phyloP scores from a whole-genome alignment of 2,113 vertebrate species.

The Tylochromis polylepis region DNA sequence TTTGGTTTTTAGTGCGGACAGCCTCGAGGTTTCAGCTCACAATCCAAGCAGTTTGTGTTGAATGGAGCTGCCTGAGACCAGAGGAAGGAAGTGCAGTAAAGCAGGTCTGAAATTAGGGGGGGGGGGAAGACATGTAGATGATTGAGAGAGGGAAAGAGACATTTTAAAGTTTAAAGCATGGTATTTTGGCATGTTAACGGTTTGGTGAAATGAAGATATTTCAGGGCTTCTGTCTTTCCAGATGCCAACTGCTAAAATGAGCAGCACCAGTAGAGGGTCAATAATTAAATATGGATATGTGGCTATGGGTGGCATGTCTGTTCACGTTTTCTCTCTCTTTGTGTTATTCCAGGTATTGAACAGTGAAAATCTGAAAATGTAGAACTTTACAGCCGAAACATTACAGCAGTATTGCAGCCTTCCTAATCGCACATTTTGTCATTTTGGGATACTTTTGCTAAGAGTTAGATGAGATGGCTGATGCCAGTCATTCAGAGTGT shows the following conservation, averaged over 20 bases:
- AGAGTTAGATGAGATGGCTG: not conserved
- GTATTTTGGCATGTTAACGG: not conserved
- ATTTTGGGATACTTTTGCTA: not conserved
- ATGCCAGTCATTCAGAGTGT: too few relatives aligned
- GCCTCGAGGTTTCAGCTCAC: not conserved
- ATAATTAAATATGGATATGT: not conserved
- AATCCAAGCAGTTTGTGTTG: not conserved
- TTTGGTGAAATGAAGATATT: not conserved
- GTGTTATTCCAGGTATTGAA: not conserved
- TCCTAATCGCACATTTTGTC: not conserved
- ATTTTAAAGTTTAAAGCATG: not conserved
- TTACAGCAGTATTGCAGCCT: not conserved
- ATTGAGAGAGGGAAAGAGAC: not conserved
- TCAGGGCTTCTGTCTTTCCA: not conserved
- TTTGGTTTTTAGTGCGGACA: slow-evolving; percentile 17
- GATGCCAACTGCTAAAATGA: not conserved
- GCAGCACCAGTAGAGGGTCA: not conserved
- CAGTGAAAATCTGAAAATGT: not conserved
- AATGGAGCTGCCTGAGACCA: not conserved
- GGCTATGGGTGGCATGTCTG: not conserved
- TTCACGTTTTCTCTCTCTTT: not conserved
- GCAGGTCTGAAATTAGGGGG: not conserved
- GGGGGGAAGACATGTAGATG: not conserved
- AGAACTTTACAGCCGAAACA: not conserved
- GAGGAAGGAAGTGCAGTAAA: not conserved